Conservation (phyloP, 1,140 invertebrate genomes). For the Nomia melanderi region DNA sequence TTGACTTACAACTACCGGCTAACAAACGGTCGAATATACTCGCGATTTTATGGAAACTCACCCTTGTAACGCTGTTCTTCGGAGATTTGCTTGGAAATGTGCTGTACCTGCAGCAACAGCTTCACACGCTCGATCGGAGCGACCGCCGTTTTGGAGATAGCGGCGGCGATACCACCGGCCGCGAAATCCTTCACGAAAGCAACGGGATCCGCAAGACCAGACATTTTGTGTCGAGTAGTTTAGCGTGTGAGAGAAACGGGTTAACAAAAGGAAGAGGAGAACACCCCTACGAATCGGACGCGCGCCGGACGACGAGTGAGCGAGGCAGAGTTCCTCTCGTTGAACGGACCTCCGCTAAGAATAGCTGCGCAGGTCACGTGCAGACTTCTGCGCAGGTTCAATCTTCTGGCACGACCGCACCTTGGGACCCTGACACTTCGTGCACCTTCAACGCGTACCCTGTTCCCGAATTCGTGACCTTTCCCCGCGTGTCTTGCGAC, state of each 20-base stretch:
- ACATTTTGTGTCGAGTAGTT: constrained; percentile 69
- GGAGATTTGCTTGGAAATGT: constrained; percentile 91
- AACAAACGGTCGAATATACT: neutral
- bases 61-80: constrained; percentile 92
- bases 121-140: constrained; percentile 96
- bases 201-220: constrained; percentile 83
- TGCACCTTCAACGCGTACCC: constrained; percentile 27
- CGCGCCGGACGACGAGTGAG: constrained; percentile 81
- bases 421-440: constrained; percentile 58
- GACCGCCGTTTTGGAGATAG: constrained; percentile 92
- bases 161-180: constrained; percentile 92
- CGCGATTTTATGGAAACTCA: constrained; percentile 72
- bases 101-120: constrained; percentile 93
- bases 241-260: constrained; percentile 63
- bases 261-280: constrained; percentile 74
- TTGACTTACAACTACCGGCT: neutral
- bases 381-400: constrained; percentile 67
- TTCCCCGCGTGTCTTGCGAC: constrained; percentile 24
- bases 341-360: constrained; percentile 76
- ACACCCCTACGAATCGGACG: constrained; percentile 74
- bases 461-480: constrained; percentile 59
- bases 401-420: constrained; percentile 42
- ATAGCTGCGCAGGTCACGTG: constrained; percentile 79
- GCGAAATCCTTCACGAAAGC: constrained; percentile 92
- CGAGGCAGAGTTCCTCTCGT: constrained; percentile 72